Base-by-base conservation (phyloP, 2,113 vertebrate species). In the Cyphotilapia sp. region DNA sequence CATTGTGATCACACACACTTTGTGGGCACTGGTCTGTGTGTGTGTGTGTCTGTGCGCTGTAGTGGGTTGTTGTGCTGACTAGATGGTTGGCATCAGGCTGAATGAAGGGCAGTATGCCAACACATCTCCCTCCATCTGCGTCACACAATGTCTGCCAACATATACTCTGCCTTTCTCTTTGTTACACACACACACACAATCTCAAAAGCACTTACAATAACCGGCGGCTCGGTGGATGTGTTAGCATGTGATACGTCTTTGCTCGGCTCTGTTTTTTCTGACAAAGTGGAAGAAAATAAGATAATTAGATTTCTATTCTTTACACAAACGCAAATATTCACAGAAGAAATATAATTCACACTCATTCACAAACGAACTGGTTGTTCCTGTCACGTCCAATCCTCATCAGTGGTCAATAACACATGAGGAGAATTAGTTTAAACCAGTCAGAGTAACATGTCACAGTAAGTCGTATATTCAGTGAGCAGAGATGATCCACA, bases 41-140 rank as follows among this genome's bases (percentile, higher is more conserved):
- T 81, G 66, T 71, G 82, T 81, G 80, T 81, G 80, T 88, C 33
- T n/a, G 61, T 4, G 47, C 10, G 47, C 14, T 10, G 27, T 17
- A 76, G 82, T 82, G 88, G 86, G 69, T 51, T 85, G 89, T 90
- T 85, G 85, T 87, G 80, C 81, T 89, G 87, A 91, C 85, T 91
- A 40, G 88, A 88, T 86, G 86, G 90, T 85, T 91, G 89, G 91
- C 89, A 91, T 22, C 51, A 74, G 40, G 38, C 66, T 95, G 81
- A 95, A 92, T 94, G 89, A 91, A 85, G 78, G 84, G 85, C 89
- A 51, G 57, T n/a, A 10, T 88, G 90, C 87, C 91, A 94, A 80
- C 80, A 84, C 85, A 88, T 89, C 90, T 84, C 76, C 87, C 86
- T 63, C 80, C 84, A 86, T 94, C 89, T 91, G 85, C 57, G 81